Conservation (phyloP, 1,140 invertebrate genomes). For the Euglossa dilemma region DNA sequence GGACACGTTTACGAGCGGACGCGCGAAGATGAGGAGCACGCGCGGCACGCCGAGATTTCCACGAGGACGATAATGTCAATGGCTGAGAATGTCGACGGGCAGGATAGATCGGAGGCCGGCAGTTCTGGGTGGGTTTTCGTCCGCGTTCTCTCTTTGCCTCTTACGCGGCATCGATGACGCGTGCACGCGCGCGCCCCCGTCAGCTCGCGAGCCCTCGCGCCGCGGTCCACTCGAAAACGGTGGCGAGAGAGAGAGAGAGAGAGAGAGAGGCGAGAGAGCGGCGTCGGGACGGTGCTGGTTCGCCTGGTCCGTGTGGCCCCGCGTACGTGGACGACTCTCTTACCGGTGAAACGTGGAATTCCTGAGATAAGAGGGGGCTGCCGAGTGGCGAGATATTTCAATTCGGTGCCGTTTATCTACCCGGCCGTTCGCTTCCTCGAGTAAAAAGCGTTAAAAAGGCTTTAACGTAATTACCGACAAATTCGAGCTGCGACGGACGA, state of each 20-base stretch:
- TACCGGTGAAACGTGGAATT: constrained; percentile 64
- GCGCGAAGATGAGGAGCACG: constrained; percentile 33
- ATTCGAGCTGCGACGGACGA: constrained; percentile 60
- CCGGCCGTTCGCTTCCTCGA: constrained; percentile 44
- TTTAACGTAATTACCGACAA: constrained; percentile 69
- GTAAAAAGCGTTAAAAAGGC: constrained; percentile 57
- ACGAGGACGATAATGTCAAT: constrained; percentile 44
- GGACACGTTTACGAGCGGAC: constrained; percentile 11
- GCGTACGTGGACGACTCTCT: constrained; percentile 54
- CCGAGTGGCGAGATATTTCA: constrained; percentile 65
- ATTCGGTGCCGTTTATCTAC: constrained; percentile 64
- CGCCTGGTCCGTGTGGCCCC: constrained; percentile 4
- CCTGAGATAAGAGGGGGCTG: constrained; percentile 59
- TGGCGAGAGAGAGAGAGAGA: constrained; percentile 4
- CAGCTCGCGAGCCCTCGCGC: background rate
- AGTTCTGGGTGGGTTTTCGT: constrained; percentile 42
- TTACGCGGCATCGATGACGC: constrained; percentile 23
- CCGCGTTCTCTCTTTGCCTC: constrained; percentile 3
- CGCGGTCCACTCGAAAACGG: background rate
- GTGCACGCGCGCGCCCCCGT: background rate
- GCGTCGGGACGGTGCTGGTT: constrained; percentile 1
- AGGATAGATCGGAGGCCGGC: constrained; percentile 42
- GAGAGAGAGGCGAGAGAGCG: background rate
- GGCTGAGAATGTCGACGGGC: constrained; percentile 37
- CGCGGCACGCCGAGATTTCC: constrained; percentile 44